phyloP scores from a whole-genome alignment of 2,888 invertebrate genomes.

The Lasioglossum vierecki region DNA sequence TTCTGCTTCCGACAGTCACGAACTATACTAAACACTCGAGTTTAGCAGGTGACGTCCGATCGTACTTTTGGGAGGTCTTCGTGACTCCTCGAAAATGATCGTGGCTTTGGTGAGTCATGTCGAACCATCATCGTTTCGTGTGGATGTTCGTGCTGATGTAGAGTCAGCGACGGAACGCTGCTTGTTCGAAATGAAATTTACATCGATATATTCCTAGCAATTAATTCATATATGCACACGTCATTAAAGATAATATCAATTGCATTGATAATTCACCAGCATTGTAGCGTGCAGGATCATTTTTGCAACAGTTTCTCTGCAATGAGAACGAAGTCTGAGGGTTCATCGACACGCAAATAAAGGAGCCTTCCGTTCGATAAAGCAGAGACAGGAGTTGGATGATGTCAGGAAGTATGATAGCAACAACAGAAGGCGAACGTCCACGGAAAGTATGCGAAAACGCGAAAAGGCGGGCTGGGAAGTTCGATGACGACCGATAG shows the following conservation, averaged over 20 bases:
- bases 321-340: background rate
- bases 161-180: background rate
- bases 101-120: background rate
- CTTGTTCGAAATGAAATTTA: too few species aligned
- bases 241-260: too few species aligned
- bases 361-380: background rate
- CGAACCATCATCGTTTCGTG: background rate
- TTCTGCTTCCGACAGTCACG: constrained; percentile 47
- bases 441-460: constrained; percentile 5
- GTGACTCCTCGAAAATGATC: background rate
- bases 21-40: background rate
- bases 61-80: background rate
- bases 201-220: too few species aligned
- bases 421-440: background rate
- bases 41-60: background rate
- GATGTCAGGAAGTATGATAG: background rate
- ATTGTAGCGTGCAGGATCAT: background rate
- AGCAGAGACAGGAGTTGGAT: background rate
- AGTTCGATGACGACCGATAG: background rate
- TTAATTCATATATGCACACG: too few species aligned
- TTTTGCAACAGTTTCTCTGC: background rate
- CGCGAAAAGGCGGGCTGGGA: background rate
- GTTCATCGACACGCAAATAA: background rate
- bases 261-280: too few species aligned
- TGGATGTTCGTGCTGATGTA: background rate